Base-by-base conservation (phyloP, 2,888 invertebrate genomes). In the Julus scanicus region DNA sequence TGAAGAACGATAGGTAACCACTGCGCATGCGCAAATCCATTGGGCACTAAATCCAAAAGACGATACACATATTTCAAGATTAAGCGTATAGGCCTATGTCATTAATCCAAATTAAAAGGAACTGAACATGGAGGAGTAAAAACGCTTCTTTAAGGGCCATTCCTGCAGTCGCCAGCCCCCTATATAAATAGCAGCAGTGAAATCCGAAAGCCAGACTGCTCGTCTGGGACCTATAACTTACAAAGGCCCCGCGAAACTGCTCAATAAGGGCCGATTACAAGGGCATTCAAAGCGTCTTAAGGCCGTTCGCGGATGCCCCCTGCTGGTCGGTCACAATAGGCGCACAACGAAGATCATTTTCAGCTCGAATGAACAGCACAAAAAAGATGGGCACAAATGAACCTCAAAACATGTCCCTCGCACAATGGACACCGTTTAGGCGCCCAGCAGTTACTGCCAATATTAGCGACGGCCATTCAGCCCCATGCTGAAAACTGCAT, bases 341-440 rank as follows among this genome's bases (percentile, higher is more conserved):
- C 48, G n/a, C 40, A 84, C 48, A 84, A 48, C 17, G 40, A 15
- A 84, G 84, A 48, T 84, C 84, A 84, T 84, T 84, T 84, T 39
- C 84, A 84, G 84, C 84, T 84, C 84, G 40, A 48, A 44, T 84
- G 84, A 84, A 15, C 84, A 40, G 84, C 84, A 44, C 48, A 84
- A 48, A 44, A 84, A 84, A 84, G 84, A 84, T 71, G 71, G 71
- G 71, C 29, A 71, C 71, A 71, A 71, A 71, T 71, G 71, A 71
- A 71, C 71, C 71, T 29, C 71, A 71, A 71, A 71, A 71, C 71
- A 71, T 71, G 71, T 71, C 71, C 71, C 71, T 71, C 6, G 71
- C 71, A 71, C 71, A 71, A 71, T 71, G 71, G 71, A 29, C 71
- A 71, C 29, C 71, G 71, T 29, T 71, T 71, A 29, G 71, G 71